Base-by-base conservation (phyloP, 1,140 invertebrate genomes). In the Holotrichia oblita region DNA sequence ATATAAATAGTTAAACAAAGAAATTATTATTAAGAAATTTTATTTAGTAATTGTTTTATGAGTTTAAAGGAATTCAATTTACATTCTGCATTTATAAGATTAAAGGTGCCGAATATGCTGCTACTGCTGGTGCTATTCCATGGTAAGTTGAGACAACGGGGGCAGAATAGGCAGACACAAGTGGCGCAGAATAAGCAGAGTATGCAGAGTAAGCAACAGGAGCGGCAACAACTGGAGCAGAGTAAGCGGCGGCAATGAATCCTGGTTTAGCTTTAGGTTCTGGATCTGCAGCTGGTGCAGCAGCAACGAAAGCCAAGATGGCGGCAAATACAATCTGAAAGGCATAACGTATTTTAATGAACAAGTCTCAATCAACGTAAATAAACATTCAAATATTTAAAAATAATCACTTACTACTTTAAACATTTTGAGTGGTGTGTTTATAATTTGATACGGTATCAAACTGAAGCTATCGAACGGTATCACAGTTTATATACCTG, bases 241-340 rank as follows among this genome's bases (percentile, higher is more conserved):
- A 40, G 44, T 73, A 55, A 59, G 72, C 42, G 24, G 48, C 34
- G 24, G 78, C 78, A 12, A 79, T 40, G 0, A 76, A 2, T 6
- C 75, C 75, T 41, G 73, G 73, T 17, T 74, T 74, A 6, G 73
- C 40, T 74, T 74, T 74, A 0, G 75, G 75, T 55, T 76, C 44
- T 55, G 75, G 75, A 55, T 76, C 41, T 10, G 75, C 24, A 3
- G 40, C 42, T 76, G 75, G 75, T 20, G 74, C 55, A 55, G 74
- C 74, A n/a, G 76, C 61, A 22, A 73, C 78, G 77, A 89, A 83
- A 55, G 87, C 87, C 86, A 89, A 81, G 77, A 89, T 80, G 80
- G 88, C 87, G 82, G 89, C 86, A 80, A 90, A 76, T 12, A 83
- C 81, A 76, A 84, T 55, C 81, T 83, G 48, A 41, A 82, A 82